phyloP scores from a whole-genome alignment of 2,113 vertebrate genomes.

The Morone saxatilis region DNA sequence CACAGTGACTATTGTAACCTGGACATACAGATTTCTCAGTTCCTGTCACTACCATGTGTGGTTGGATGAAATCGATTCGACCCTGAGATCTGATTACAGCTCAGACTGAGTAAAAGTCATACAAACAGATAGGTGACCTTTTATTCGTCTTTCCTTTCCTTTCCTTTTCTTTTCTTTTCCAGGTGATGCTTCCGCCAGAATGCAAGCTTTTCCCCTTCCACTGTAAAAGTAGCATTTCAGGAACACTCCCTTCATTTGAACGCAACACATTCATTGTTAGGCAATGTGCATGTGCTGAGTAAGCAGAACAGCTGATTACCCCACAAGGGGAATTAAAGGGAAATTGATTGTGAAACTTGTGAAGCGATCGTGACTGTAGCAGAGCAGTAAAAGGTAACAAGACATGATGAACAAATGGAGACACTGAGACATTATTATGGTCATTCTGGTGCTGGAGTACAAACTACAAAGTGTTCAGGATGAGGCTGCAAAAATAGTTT shows the following conservation, averaged over 20 bases:
- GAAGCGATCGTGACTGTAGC: conserved; percentile 2
- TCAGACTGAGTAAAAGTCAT: neutral
- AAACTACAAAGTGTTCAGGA: neutral
- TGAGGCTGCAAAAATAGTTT: neutral
- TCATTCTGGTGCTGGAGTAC: neutral
- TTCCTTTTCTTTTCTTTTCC: conserved; percentile 1
- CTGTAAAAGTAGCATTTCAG: neutral
- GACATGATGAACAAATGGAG: conserved; percentile 4
- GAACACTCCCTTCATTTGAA: neutral
- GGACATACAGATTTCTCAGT: neutral
- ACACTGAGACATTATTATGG: neutral
- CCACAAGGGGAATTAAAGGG: conserved; percentile 32
- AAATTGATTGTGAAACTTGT: conserved; percentile 38
- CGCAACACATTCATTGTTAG: neutral
- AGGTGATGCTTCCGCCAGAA: neutral
- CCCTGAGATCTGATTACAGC: conserved; percentile 41
- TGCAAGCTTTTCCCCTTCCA: neutral
- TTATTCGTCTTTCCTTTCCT: neutral
- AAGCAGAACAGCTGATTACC: conserved; percentile 30
- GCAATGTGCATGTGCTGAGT: conserved; percentile 23
- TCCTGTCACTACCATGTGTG: neutral
- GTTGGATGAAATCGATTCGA: conserved; percentile 30
- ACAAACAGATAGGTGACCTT: neutral
- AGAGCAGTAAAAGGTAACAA: neutral
- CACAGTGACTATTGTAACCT: neutral